Base-by-base conservation (phyloP, 2,888 invertebrate species). In the Lucinisca nassula region DNA sequence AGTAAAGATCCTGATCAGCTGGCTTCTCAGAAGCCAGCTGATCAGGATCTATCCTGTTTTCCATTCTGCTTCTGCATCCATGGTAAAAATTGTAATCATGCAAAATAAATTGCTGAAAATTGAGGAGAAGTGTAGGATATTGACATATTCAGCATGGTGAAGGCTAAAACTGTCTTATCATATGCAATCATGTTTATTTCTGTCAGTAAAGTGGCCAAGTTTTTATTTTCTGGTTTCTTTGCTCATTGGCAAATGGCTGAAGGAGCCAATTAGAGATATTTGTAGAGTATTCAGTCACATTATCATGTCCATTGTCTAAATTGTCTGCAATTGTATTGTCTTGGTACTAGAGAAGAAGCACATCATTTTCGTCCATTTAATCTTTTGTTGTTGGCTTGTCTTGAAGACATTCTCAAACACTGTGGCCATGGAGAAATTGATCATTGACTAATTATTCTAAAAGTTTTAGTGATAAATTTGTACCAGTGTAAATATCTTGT, bases 391-490 rank as follows among this genome's bases (percentile, higher is more conserved):
- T 35, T 12, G 8, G 21, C 67, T 35, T 67, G 10, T 67, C 67
- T 67, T 21, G 30, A 67, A 67, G 67, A 67, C 35, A 67, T 67
- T 3, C 17, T 67, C 67, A 67, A 67, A 67, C 30, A 67, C 35
- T 1, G 67, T 30, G 67, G 17, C 67, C 35, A 35, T 67, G 35
- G 67, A 30, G 67, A 67, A 67, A 67, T 67, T 67, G 67, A 67
- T 67, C 67, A 10, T 32, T 21, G 35, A 3, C 35, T 67, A 67
- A 67, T 67, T 67, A 67, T 67, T 67, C 35, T 67, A 67, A 67
- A 67, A 67, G 67, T 67, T 67, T 24, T 17, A 67, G 35, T 67
- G 67, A 67, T 67, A 67, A 67, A 67, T 67, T 67, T 67, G 35
- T 67, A 35, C 67, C 17, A 67, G 35, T 67, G 67, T 67, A 67